These are phyloP conservation scores for Gari tellinella DNA, from an alignment of 2,888 invertebrate genomes.

Conservation along the genomic window DNA sequence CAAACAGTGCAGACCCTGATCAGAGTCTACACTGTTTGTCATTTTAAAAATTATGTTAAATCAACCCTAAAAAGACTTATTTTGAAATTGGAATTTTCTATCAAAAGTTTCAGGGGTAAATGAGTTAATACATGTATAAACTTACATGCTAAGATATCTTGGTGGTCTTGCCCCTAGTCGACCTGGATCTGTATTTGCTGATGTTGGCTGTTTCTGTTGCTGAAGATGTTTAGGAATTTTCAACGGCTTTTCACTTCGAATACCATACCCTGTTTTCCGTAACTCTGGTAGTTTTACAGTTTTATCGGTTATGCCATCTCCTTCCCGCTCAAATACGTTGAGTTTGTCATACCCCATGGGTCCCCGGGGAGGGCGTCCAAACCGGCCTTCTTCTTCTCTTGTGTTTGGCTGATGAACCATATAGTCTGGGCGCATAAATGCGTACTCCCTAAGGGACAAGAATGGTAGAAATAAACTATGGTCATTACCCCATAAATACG, in stretches of 20 bases:
- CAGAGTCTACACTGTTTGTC: too few relatives aligned
- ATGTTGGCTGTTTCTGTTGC: conserved; percentile 49
- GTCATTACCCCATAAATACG: too few relatives aligned
- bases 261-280: conserved; percentile 71
- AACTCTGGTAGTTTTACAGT: conserved; percentile 75
- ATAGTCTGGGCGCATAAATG: conserved; percentile 80
- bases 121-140: too few relatives aligned
- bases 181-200: conserved; percentile 53
- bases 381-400: conserved; percentile 85
- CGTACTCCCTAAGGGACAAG: conserved; percentile 73
- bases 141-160: conserved; percentile 65
- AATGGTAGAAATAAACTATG: too few relatives aligned
- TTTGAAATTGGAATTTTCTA: too few relatives aligned
- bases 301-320: conserved; percentile 70
- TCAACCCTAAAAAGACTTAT: too few relatives aligned
- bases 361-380: conserved; percentile 54
- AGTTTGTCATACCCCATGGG: conserved; percentile 69
- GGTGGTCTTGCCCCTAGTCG: conserved; percentile 46
- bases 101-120: too few relatives aligned
- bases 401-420: conserved; percentile 85
- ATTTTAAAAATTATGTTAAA: too few relatives aligned
- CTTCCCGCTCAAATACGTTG: conserved; percentile 71
- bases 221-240: conserved; percentile 30
- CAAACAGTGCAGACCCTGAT: too few relatives aligned
- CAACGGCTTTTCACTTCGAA: conserved; percentile 67